Conservation (phyloP, 2,113 vertebrate genomes). For the Australoheros scitulus region DNA sequence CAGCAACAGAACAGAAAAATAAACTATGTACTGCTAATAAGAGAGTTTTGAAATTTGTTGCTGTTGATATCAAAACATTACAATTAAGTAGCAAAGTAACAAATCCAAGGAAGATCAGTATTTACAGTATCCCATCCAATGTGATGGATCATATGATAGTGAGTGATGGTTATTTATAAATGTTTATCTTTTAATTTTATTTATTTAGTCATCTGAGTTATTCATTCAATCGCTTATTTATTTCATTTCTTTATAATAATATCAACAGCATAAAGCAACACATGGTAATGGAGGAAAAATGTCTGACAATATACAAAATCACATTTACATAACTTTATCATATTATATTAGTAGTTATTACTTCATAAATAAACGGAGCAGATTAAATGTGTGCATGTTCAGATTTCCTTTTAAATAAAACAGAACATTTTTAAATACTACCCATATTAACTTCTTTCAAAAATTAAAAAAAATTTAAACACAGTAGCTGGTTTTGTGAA, state of each 20-base stretch:
- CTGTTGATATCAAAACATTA: neutral
- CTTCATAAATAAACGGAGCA: neutral
- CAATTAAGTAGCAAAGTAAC: neutral
- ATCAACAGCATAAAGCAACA: neutral
- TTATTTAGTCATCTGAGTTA: neutral
- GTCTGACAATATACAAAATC: neutral
- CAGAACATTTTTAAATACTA: neutral
- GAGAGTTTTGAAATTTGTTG: neutral
- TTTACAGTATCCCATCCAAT: neutral
- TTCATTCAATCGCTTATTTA: neutral
- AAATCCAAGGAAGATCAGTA: neutral
- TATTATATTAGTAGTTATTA: neutral
- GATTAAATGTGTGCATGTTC: neutral
- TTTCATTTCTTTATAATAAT: neutral
- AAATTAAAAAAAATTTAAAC: neutral
- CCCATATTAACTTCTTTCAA: neutral
- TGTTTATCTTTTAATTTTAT: neutral
- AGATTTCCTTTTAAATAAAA: slow-evolving; percentile 1
- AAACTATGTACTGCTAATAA: neutral
- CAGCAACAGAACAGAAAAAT: neutral
- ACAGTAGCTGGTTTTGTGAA: neutral
- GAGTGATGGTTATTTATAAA: neutral
- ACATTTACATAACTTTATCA: neutral
- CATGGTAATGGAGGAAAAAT: neutral
- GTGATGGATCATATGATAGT: no score